Conservation (phyloP, 2,113 vertebrate genomes). For the Addax nasomaculatus region DNA sequence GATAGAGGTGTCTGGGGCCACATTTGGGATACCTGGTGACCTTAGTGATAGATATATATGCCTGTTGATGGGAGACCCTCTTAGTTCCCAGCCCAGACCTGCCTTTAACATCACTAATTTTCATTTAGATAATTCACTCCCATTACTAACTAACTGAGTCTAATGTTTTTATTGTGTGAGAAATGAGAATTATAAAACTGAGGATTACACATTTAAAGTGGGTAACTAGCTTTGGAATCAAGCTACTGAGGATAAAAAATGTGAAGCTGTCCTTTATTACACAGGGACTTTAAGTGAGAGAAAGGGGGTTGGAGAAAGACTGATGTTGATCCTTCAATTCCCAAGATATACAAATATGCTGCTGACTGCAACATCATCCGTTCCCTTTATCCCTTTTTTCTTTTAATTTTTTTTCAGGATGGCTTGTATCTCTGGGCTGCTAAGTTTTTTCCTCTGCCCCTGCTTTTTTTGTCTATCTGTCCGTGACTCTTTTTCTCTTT, state of each 20-base stretch:
- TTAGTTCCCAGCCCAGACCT: background rate
- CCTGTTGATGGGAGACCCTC: background rate
- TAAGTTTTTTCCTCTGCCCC: background rate
- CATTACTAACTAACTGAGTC: background rate
- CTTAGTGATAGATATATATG: background rate
- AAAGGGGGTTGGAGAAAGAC: background rate
- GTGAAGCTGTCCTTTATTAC: background rate
- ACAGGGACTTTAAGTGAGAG: background rate
- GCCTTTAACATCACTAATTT: background rate
- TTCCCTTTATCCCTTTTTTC: background rate
- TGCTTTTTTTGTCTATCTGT: background rate
- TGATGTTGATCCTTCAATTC: background rate
- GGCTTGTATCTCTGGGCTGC: background rate
- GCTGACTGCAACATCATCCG: background rate
- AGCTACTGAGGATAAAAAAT: background rate
- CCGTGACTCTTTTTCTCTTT: background rate
- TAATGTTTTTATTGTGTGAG: background rate
- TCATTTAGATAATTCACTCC: background rate
- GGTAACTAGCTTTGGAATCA: background rate
- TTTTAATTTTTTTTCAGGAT: background rate
- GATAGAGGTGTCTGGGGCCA: background rate
- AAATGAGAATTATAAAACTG: background rate
- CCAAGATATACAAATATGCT: background rate
- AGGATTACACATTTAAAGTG: background rate
- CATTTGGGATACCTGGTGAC: background rate